Evolutionary conservation across 2,113 vertebrate species (phyloP).

Genomic region (Sylvia atricapilla): DNA sequence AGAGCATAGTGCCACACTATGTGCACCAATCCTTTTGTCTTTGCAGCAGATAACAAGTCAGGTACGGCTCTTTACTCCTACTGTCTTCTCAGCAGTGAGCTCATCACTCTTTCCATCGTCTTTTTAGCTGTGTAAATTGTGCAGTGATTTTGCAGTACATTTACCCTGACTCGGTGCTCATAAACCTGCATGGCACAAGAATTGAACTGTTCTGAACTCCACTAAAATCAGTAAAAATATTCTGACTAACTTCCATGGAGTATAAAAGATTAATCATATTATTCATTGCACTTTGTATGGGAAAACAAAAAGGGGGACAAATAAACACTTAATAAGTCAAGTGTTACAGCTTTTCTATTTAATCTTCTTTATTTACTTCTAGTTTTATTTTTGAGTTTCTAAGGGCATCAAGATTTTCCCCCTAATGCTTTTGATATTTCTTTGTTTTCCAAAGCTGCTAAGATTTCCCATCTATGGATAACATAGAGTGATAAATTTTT

Average conservation of each 20-base stretch:
- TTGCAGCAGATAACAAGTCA: not conserved
- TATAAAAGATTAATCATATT: not conserved
- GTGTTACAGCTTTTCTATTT: not conserved
- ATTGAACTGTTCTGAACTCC: not conserved
- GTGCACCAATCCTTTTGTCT: not conserved
- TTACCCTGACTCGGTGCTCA: not conserved
- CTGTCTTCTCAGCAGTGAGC: not conserved
- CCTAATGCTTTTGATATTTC: not conserved
- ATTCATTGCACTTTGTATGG: not conserved
- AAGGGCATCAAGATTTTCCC: not conserved
- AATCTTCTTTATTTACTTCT: not conserved
- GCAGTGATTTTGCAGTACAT: not conserved
- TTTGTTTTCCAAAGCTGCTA: not conserved
- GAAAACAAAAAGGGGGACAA: fast-evolving
- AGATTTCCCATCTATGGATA: not conserved
- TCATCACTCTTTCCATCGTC: not conserved
- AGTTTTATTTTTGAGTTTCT: not conserved
- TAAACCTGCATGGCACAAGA: not conserved
- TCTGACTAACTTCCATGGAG: not conserved
- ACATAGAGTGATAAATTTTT: not conserved
- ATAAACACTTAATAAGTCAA: not conserved
- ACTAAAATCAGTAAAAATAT: not conserved
- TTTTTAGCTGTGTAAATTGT: not conserved
- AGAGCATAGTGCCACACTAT: not conserved
- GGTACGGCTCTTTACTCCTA: fast-evolving